Base-by-base conservation (phyloP, 2,797 vertebrate genomes). In the Acestrorhynchus altus region DNA sequence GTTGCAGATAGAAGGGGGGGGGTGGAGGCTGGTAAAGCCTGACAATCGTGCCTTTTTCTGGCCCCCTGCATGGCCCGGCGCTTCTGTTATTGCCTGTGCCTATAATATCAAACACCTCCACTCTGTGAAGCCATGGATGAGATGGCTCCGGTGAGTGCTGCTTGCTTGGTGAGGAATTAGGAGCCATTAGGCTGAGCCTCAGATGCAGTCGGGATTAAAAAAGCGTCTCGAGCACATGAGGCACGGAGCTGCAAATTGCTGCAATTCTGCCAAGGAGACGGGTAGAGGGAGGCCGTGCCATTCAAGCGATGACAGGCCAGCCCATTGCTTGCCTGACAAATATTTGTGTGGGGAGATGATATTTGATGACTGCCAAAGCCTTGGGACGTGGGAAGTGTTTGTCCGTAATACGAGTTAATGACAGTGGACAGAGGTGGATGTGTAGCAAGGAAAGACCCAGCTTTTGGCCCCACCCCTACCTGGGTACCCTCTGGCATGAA, bases 171-270 rank as follows among this genome's bases (percentile, higher is more conserved):
- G 54, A 73, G 22, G 77, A 86, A 84, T 88, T 83, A 86, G 76
- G 56, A 54, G 24, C 83, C 81, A 78, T 88, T 72, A 82, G 66
- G 69, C 4, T 40, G 57, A 70, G 70, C 46, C 74, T 72, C 74
- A 68, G 77, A 86, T 87, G 77, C 76, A 72, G 67, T 12, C 2
- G 7, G 74, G 87, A 82, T 78, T 86, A 88, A 87, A 89, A 81
- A 83, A 85, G 81, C 78, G 71, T 61, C 65, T 4, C 2, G 42
- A 5, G 59, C 59, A 64, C 71, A 71, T 72, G 75, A 77, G 60
- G 77, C 65, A 24, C 74, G 67, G 57, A 81, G 81, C 64, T 73
- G 60, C 76, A 87, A 90, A 88, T 86, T 86, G 83, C 81, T 60
- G 68, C 84, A 79, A 86, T 85, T 84, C 72, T 40, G 75, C 78